phyloP scores from a whole-genome alignment of 2,888 invertebrate species.

The Oligia strigilis region DNA sequence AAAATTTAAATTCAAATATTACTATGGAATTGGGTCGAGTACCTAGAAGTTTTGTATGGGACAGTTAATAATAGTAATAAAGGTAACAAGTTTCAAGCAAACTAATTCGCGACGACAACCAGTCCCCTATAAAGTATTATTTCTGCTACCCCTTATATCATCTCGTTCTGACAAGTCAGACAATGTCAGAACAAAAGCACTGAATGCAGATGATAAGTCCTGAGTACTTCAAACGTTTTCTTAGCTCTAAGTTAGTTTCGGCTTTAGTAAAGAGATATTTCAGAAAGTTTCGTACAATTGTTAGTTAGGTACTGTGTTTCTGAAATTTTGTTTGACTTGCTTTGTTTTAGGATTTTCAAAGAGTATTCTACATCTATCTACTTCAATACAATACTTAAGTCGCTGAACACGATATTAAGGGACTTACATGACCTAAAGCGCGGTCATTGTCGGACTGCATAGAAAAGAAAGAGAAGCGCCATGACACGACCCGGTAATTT shows the following conservation, averaged over 20 bases:
- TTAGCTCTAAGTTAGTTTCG: conserved; percentile 39
- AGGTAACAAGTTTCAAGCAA: background rate
- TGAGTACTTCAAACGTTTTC: conserved; percentile 42
- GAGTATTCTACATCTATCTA: background rate
- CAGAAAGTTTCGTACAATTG: conserved; percentile 34
- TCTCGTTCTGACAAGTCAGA: conserved; percentile 9
- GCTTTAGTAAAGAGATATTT: conserved; percentile 30
- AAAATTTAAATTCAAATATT: too few relatives aligned
- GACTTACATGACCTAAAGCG: too few relatives aligned
- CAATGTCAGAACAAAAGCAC: conserved; percentile 41
- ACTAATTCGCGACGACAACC: background rate
- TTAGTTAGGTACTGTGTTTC: conserved; percentile 12
- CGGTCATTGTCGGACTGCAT: too few relatives aligned
- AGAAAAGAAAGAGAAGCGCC: too few relatives aligned
- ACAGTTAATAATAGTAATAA: background rate
- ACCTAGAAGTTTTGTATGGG: too few relatives aligned
- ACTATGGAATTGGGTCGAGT: too few relatives aligned
- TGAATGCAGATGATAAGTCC: conserved; percentile 40
- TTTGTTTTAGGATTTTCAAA: conserved; percentile 6
- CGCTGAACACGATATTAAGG: too few relatives aligned
- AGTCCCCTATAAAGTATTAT: conserved; percentile 13
- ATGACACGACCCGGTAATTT: too few relatives aligned
- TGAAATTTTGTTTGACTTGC: conserved; percentile 12
- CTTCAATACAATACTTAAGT: background rate
- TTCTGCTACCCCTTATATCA: conserved; percentile 18